Percentiles rank a stretch among this genome's conserved stretches.
These are phyloP conservation scores for Chrysaora quinquecirrha DNA, from an alignment of 30 jellyfish, hydroid and myxozoan genomes.

Conservation along the genomic window DNA sequence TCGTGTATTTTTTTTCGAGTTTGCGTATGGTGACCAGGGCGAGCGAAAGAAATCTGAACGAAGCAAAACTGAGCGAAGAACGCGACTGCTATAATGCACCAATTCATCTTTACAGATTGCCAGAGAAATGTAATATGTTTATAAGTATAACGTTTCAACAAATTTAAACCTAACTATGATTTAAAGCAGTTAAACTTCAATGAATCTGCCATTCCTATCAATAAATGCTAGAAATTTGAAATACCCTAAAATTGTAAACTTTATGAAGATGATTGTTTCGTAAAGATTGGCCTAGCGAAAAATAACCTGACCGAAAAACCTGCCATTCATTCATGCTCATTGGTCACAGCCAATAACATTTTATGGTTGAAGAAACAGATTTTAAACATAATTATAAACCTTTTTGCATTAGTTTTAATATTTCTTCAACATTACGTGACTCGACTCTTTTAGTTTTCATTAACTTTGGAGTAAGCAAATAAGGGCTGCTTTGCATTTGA, in stretches of 20 bases:
- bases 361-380: neutral
- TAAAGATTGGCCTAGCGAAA: neutral
- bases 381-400: neutral
- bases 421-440: too few relatives aligned
- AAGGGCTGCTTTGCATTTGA: too few relatives aligned
- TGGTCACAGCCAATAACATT: slow-evolving; percentile 9
- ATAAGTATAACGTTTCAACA: neutral
- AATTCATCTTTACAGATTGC: neutral
- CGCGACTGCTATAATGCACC: neutral
- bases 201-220: neutral
- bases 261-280: neutral
- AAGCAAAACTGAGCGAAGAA: too few relatives aligned
- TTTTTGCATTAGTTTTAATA: too few relatives aligned
- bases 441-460: too few relatives aligned
- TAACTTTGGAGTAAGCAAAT: too few relatives aligned
- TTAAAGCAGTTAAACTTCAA: too few relatives aligned
- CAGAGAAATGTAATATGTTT: neutral
- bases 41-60: neutral
- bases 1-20: neutral
- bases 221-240: neutral
- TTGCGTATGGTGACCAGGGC: neutral
- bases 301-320: neutral
- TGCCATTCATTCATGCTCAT: neutral
- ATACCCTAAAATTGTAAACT: neutral
- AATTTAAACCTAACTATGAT: neutral